These are phyloP conservation scores for Nixonia krombeini DNA, from an alignment of 1,140 invertebrate genomes.

Conservation along the genomic window DNA sequence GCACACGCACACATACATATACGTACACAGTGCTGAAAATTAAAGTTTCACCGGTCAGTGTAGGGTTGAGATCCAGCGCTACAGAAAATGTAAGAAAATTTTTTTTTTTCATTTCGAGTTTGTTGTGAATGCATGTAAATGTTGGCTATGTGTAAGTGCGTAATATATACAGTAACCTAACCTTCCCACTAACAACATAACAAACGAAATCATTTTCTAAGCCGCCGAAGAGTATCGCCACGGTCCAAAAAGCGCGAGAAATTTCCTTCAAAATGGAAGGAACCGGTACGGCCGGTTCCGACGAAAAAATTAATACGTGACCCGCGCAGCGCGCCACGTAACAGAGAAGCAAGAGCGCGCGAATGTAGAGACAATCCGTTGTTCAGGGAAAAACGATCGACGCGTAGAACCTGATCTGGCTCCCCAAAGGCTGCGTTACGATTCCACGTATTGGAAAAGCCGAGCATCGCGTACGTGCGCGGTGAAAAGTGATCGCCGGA, in stretches of 20 bases:
- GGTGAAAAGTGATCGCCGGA: conserved; percentile 46
- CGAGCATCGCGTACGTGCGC: conserved; percentile 22
- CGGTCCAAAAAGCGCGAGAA: conserved; percentile 19
- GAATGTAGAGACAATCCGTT: conserved; percentile 43
- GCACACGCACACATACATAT: no score
- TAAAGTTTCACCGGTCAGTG: no score
- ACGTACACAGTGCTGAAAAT: no score
- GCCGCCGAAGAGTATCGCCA: no score
- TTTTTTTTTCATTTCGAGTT: no score
- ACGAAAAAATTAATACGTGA: conserved; percentile 51
- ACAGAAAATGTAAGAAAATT: no score
- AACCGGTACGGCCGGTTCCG: conserved; percentile 43
- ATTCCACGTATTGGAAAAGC: conserved; percentile 48
- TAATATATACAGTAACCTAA: no score
- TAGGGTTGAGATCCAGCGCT: no score
- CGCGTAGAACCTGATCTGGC: conserved; percentile 48
- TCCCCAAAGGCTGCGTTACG: conserved; percentile 40
- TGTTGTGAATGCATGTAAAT: no score
- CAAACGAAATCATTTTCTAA: no score
- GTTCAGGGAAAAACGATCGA: conserved; percentile 48
- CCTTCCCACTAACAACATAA: no score
- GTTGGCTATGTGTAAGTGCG: no score
- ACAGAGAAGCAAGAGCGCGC: conserved; percentile 37
- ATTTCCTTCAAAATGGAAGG: conserved; percentile 38
- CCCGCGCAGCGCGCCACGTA: conserved; percentile 25